Base-by-base conservation (phyloP, 2,888 invertebrate species). In the Lathronympha strigana region DNA sequence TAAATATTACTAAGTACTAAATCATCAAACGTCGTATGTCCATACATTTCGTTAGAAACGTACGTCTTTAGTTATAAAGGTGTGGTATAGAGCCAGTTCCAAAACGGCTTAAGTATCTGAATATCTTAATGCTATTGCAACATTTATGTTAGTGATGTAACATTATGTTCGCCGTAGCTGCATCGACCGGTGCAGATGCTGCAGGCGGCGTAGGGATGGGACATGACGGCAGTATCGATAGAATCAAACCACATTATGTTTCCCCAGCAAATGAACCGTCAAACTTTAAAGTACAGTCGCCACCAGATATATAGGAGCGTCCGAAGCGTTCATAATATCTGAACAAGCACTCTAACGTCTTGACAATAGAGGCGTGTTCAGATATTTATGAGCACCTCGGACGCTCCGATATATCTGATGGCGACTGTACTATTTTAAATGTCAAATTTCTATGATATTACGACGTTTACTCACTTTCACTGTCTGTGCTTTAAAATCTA, bases 121-220 rank as follows among this genome's bases (percentile, higher is more conserved):
- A 17, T 8, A 15, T 50, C 15, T 9, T 8, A 15, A 50, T 5
- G 28, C 8, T 4, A 15, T 17, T 11, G 4, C 8, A 8, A 4
- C 50, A 4, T 28, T 50, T 31, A 33, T 1, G 11, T 36, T 6
- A 31, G 51, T 19, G 50, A 21, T 47, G 51, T 25, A 13, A 21
- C 43, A n/a, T 36, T 40, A 25, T 19, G 28, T 6, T 43, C 21
- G 6, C 21, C 8, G 53, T 19, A 31, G 57, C 57, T 57, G 57
- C 57, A 57, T 57, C 57, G 57, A 57, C 57, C 57, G 57, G 2
- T 57, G 43, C 57, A 45, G 57, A 57, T 57, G 57, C 57, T 45
- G 57, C 45, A 31, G 57, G 28, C 19, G 38, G 38, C 1, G 19
- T 57, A 57, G 43, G 28, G 57, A 28, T 45, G 57, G n/a, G 45